These are phyloP conservation scores for Trachurus trachurus DNA, from an alignment of 2,797 vertebrate species.

Conservation along the genomic window DNA sequence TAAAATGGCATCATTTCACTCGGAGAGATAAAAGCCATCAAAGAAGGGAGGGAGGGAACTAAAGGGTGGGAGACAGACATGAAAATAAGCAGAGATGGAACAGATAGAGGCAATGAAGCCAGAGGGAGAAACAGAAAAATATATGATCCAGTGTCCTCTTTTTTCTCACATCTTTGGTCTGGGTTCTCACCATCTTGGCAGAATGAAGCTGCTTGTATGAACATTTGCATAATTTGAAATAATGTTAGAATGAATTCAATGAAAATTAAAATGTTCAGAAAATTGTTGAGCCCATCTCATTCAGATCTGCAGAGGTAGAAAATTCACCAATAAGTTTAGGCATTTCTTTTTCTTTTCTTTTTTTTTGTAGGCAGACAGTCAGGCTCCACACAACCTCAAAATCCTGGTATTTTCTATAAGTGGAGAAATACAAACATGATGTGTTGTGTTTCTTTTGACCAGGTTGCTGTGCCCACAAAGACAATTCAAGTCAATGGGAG, in stretches of 20 bases:
- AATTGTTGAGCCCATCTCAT: neutral
- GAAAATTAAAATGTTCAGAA: neutral
- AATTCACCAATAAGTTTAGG: neutral
- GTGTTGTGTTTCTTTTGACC: conserved; percentile 58
- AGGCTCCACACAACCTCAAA: conserved; percentile 18
- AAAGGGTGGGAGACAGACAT: conserved; percentile 2
- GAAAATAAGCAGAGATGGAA: conserved; percentile 23
- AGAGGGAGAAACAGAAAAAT: conserved; percentile 45
- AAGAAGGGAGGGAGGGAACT: conserved; percentile 16
- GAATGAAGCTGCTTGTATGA: conserved; percentile 39
- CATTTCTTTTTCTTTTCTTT: neutral
- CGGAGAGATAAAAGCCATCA: conserved; percentile 21
- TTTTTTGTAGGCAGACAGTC: neutral
- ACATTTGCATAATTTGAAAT: conserved; percentile 10
- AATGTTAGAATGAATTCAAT: neutral
- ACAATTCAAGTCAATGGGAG: conserved; percentile 86
- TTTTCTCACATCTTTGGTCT: conserved; percentile 49
- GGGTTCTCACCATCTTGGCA: conserved; percentile 41
- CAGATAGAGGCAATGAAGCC: conserved; percentile 32
- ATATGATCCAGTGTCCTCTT: conserved; percentile 36
- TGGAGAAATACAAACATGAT: conserved; percentile 46
- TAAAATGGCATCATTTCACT: conserved; percentile 1
- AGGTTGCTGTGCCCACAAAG: conserved; percentile 83
- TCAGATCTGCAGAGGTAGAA: neutral
- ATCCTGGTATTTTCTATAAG: conserved; percentile 24